Evolutionary conservation across 2,888 invertebrate genomes (phyloP).

Genomic region (Molorchus minor): DNA sequence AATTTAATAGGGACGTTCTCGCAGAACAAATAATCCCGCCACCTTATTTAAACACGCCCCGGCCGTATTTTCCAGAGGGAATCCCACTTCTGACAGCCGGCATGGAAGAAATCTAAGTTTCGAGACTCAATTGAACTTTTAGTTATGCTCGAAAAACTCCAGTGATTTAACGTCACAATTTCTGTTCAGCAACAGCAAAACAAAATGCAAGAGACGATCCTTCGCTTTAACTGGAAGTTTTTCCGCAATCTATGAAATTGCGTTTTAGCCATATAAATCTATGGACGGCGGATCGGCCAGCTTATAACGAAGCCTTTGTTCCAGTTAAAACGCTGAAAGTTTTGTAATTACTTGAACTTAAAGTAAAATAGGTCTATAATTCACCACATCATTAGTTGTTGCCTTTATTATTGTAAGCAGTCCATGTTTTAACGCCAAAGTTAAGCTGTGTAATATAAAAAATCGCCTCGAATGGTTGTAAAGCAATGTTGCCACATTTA

Average conservation of each 20-base stretch:
- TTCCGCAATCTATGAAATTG: conserved; percentile 9
- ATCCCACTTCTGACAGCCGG: conserved; percentile 27
- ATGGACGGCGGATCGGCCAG: too few species aligned
- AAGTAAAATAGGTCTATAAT: too few species aligned
- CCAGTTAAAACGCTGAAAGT: too few species aligned
- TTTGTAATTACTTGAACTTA: too few species aligned
- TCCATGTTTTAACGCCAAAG: too few species aligned
- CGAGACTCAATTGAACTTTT: conserved; percentile 48
- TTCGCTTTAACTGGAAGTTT: conserved; percentile 8
- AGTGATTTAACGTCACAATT: conserved; percentile 31
- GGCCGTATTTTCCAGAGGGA: conserved; percentile 24
- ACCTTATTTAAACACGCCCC: conserved; percentile 13
- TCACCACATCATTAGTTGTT: too few species aligned
- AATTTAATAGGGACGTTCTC: conserved; percentile 13
- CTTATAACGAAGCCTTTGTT: too few species aligned
- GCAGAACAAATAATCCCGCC: conserved; percentile 17
- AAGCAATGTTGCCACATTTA: too few species aligned
- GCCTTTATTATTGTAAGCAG: too few species aligned
- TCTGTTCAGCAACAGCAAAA: conserved; percentile 23
- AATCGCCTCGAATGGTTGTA: too few species aligned
- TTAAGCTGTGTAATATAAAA: too few species aligned
- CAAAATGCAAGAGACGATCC: conserved; percentile 8
- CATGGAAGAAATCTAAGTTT: conserved; percentile 44
- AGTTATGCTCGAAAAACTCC: conserved; percentile 46
- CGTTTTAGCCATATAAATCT: conserved; percentile 3